Conservation (phyloP, 2,113 vertebrate genomes). For the Chaetura pelagica region DNA sequence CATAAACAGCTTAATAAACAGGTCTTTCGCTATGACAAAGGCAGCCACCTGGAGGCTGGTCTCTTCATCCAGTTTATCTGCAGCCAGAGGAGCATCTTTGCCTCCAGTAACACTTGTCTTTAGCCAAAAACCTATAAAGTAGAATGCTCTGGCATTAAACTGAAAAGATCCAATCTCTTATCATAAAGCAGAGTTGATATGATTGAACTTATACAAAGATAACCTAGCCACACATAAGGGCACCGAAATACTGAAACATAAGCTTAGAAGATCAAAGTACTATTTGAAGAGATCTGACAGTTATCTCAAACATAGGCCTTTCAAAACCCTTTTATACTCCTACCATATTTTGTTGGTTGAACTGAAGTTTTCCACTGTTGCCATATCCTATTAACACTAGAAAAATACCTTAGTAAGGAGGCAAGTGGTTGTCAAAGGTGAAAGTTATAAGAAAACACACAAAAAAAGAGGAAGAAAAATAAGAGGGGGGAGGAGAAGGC, state of each 20-base stretch:
- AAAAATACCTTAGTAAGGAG: background rate
- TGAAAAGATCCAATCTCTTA: background rate
- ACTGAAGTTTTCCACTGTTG: background rate
- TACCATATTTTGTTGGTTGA: background rate
- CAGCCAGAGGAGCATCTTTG: background rate
- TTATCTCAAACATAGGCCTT: background rate
- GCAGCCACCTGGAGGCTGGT: background rate
- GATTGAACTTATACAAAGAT: background rate
- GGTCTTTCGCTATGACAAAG: background rate
- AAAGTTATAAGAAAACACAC: background rate
- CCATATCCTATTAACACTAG: background rate
- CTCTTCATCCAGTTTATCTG: background rate
- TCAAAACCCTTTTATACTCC: background rate
- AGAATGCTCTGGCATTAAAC: background rate
- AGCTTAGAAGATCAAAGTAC: background rate
- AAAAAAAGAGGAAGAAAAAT: no score
- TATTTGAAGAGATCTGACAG: background rate
- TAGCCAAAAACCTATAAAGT: background rate
- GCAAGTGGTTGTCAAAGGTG: background rate
- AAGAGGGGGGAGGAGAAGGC: no score
- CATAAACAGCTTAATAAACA: constrained; percentile 15
- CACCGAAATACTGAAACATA: background rate
- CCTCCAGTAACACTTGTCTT: background rate
- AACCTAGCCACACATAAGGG: background rate
- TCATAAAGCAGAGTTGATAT: background rate